Evolutionary conservation across 2,797 vertebrate genomes (phyloP).

Genomic region (Halcyon smyrnensis): DNA sequence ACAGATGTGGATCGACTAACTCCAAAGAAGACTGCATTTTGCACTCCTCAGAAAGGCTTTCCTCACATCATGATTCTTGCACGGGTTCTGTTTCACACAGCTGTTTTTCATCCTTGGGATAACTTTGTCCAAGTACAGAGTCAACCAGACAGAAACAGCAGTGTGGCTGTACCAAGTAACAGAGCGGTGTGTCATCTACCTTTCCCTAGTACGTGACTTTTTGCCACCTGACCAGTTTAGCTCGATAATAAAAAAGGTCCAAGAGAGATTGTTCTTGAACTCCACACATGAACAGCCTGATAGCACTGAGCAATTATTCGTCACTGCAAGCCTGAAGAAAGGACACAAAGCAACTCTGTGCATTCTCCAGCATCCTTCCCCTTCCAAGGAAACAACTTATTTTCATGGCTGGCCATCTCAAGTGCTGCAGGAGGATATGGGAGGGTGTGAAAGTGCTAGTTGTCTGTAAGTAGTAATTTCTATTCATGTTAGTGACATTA

Average conservation of each 20-base stretch:
- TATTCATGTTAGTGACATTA: not conserved
- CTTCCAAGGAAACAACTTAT: not conserved
- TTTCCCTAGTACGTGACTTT: not conserved
- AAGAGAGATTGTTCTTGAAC: not conserved
- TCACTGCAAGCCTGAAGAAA: not conserved
- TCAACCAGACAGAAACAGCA: slow-evolving; percentile 24
- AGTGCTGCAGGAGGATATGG: not conserved
- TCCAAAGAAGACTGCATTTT: slow-evolving; percentile 47
- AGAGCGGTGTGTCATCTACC: not conserved
- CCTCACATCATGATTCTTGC: slow-evolving; percentile 56
- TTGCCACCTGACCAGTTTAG: not conserved
- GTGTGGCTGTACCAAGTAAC: not conserved
- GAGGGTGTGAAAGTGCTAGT: not conserved
- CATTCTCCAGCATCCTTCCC: not conserved
- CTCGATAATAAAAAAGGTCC: not conserved
- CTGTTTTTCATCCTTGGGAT: slow-evolving; percentile 67
- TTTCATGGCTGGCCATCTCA: not conserved
- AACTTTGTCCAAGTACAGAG: slow-evolving; percentile 32
- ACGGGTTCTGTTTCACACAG: slow-evolving; percentile 64
- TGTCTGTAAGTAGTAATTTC: not conserved
- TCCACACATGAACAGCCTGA: not conserved
- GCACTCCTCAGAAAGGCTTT: slow-evolving; percentile 48
- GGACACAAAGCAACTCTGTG: not conserved
- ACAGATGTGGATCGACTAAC: slow-evolving; percentile 49
- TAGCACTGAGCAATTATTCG: not conserved